Conservation (phyloP, 30 jellyfish, hydroid and myxozoan species). For the Sanderia malayensis region DNA sequence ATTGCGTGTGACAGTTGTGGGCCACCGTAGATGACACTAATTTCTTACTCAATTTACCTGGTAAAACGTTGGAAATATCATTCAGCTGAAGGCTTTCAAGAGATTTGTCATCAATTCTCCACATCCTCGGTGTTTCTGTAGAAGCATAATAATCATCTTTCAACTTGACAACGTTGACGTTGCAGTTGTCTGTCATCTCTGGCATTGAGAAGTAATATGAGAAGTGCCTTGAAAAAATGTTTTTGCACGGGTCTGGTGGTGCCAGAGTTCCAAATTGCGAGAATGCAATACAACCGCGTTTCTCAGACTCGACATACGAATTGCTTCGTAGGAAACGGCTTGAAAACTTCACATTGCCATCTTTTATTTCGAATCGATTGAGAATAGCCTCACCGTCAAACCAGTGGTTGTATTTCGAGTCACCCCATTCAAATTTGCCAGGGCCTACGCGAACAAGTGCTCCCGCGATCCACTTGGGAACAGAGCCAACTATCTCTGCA, state of each 20-base stretch:
- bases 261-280: constrained; percentile 56
- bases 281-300: constrained; percentile 25
- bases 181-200: constrained; percentile 45
- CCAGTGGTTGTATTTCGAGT: constrained; percentile 59
- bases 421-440: constrained; percentile 69
- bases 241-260: constrained; percentile 69
- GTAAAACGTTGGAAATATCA: background rate
- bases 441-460: constrained; percentile 62
- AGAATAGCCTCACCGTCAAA: constrained; percentile 68
- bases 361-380: constrained; percentile 36
- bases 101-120: constrained; percentile 18
- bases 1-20: constrained; percentile 12
- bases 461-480: constrained; percentile 68
- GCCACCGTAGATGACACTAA: constrained; percentile 25
- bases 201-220: constrained; percentile 48
- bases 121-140: constrained; percentile 34
- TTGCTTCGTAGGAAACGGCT: constrained; percentile 33
- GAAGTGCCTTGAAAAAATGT: constrained; percentile 44
- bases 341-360: constrained; percentile 49
- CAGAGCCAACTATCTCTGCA: constrained; percentile 27
- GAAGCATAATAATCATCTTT: constrained; percentile 38
- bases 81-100: background rate
- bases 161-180: constrained; percentile 34
- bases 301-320: constrained; percentile 52
- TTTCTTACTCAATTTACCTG: constrained; percentile 11